A percentile compares a stretch with the other conserved stretches of the same genome.
Evolutionary conservation across 2,113 vertebrate genomes (phyloP).

Genomic region (Cyanistes caeruleus): DNA sequence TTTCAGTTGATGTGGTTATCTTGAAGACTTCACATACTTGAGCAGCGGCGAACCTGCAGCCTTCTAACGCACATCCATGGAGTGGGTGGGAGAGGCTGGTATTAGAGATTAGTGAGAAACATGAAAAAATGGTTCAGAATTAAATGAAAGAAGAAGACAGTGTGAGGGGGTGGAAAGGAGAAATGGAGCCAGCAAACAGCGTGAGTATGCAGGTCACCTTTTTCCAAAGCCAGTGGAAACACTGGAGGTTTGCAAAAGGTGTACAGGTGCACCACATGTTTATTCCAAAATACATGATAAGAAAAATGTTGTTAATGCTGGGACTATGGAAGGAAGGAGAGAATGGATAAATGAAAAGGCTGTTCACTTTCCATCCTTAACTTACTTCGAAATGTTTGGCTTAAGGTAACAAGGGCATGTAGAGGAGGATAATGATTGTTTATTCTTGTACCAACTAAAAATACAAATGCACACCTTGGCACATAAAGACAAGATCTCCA

Average conservation of each 20-base stretch:
- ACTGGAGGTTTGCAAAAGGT: background rate
- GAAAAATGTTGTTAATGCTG: background rate
- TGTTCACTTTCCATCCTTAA: background rate
- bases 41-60: background rate
- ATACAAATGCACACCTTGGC: background rate
- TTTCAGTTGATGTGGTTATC: constrained; percentile 28
- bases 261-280: background rate
- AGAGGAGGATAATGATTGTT: background rate
- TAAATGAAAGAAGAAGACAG: background rate
- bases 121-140: background rate
- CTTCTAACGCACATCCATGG: background rate
- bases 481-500: background rate
- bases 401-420: background rate
- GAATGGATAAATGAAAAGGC: background rate
- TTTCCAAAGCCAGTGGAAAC: background rate
- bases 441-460: background rate
- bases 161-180: background rate
- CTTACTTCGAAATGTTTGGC: background rate
- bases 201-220: background rate
- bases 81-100: background rate
- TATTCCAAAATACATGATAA: background rate
- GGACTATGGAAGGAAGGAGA: background rate
- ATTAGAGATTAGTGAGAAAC: background rate
- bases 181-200: background rate
- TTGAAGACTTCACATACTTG: background rate